Evolutionary conservation across 2,113 vertebrate species (phyloP).

Genomic region (Zosterops japonicus): DNA sequence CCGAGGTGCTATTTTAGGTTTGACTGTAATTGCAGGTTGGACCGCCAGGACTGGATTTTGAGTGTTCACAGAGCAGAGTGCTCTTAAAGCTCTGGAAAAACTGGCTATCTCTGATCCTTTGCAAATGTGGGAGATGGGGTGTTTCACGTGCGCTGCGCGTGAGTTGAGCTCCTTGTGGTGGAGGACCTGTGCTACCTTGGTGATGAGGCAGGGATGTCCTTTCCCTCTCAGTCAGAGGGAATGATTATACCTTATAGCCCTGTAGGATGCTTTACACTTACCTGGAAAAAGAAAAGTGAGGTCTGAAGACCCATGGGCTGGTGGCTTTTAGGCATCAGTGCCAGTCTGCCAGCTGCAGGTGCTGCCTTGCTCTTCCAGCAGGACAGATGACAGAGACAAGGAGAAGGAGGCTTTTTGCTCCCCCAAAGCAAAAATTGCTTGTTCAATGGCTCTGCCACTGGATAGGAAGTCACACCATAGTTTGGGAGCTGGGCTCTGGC

Average conservation of each 20-base stretch:
- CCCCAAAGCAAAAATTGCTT: background rate
- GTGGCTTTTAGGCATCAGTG: background rate
- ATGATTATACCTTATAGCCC: too few species aligned
- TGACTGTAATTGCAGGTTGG: slow-evolving; percentile 8
- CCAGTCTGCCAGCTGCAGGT: background rate
- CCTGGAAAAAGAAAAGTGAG: background rate
- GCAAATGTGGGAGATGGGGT: background rate
- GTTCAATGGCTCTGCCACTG: background rate
- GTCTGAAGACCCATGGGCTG: background rate
- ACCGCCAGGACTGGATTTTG: background rate
- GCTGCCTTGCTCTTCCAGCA: background rate
- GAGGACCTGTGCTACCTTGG: background rate
- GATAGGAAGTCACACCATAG: background rate
- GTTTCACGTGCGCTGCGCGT: rapidly evolving
- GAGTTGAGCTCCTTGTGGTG: rapidly evolving
- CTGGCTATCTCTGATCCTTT: background rate
- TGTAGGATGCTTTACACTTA: background rate
- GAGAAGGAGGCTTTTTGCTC: background rate
- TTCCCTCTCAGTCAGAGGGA: background rate
- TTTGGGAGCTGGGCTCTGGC: background rate
- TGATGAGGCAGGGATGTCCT: background rate
- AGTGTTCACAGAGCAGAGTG: background rate
- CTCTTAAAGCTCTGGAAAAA: background rate
- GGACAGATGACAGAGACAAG: background rate
- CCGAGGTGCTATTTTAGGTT: background rate